Base-by-base conservation (phyloP, 2,797 vertebrate genomes). In the Salmo trutta region DNA sequence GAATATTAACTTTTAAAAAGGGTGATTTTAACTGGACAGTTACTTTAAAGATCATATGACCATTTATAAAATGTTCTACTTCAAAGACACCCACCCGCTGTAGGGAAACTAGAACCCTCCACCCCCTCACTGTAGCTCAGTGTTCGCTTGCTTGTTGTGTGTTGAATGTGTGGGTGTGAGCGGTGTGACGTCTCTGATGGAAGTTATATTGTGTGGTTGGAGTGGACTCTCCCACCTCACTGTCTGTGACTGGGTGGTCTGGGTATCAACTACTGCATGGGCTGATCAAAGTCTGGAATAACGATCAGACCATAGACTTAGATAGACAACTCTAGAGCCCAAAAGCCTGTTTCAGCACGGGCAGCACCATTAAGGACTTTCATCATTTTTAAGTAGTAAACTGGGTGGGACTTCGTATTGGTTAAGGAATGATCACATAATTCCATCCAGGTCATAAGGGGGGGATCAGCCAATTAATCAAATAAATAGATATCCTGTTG, bases 171-270 rank as follows among this genome's bases (percentile, higher is more conserved):
- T 47, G 80, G 56, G 74, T 14, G 79, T 82, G 81, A 83, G 67
- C 31, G 74, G 84, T 86, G 78, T 78, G 75, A 66, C 10, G 72
- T 80, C 70, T 88, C 4, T 66, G 85, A 90, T 82, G 81, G 90
- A 88, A 85, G 0, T 70, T 14, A 24, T 0, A 36, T 81, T n/a
- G 29, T 71, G 62, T 17, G 73, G 27, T 73, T 69, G 4, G n/a
- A 5, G 56, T 19, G 56, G 62, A 59, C 27, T 78, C 80, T 7
- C 86, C 84, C 78, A 84, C 17, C 1, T 3, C 85, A 33, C 65
- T 67, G 65, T 47, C 10, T 47, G 41, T 47, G 41, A 47, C 41
- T 47, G 41, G 41, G 41, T 47, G 10, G 41, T 47, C 41, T 47
- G 41, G 2, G 41, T 47, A 47, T 47, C 41, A 47, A 14, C 41